phyloP scores from a whole-genome alignment of 2,113 vertebrate species.

The Odontesthes bonariensis region DNA sequence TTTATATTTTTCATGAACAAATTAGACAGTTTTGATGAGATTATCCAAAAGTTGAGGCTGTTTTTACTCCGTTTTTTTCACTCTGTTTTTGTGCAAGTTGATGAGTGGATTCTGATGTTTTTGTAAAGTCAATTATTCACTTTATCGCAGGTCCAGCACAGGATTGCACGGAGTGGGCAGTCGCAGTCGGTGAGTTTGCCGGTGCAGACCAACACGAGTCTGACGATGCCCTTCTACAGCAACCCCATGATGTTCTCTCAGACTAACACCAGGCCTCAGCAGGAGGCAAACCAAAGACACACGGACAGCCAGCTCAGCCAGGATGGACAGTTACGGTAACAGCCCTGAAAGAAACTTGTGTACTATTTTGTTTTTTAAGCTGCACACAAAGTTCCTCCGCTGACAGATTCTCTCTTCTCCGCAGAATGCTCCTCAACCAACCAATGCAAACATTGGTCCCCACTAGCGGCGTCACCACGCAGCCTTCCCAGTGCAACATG shows the following conservation, averaged over 20 bases:
- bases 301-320: slow-evolving; percentile 75
- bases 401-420: slow-evolving; percentile 30
- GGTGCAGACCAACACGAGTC: slow-evolving; percentile 75
- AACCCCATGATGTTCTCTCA: slow-evolving; percentile 86
- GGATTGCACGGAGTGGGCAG: slow-evolving; percentile 68
- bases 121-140: background rate
- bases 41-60: background rate
- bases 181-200: slow-evolving; percentile 75
- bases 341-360: background rate
- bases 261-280: slow-evolving; percentile 68
- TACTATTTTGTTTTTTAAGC: background rate
- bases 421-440: slow-evolving; percentile 86
- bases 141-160: slow-evolving; percentile 71
- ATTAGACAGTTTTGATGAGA: background rate
- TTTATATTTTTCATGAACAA: background rate
- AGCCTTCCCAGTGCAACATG: slow-evolving; percentile 82
- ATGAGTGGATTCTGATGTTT: background rate
- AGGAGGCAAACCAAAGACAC: slow-evolving; percentile 81
- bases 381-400: background rate
- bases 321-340: slow-evolving; percentile 84
- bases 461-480: slow-evolving; percentile 74
- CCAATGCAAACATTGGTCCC: slow-evolving; percentile 82
- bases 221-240: slow-evolving; percentile 85
- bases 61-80: too few relatives aligned
- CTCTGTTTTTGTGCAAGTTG: background rate